Percentiles rank a stretch among this genome's conserved stretches.
phyloP scores from a whole-genome alignment of 64 coral and sea anemone genomes.

The Montipora foliosa region DNA sequence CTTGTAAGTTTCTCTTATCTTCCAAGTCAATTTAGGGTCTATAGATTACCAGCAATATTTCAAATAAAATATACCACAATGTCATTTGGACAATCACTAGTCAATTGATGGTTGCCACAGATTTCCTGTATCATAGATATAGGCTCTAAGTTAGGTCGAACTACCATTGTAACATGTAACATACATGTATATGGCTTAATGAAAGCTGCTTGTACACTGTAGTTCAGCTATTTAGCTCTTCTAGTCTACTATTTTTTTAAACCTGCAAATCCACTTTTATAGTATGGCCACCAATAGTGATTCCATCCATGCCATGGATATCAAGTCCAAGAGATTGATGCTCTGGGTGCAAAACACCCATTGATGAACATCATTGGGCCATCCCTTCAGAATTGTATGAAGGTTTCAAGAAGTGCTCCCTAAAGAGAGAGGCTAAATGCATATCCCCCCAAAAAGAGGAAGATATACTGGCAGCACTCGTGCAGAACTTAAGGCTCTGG shows the following conservation, averaged over 20 bases:
- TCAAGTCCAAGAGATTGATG: background rate
- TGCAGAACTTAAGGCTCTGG: background rate
- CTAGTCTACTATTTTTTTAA: background rate
- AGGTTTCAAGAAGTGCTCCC: background rate
- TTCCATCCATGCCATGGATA: background rate
- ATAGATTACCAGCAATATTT: background rate
- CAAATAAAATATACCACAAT: background rate
- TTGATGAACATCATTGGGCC: background rate
- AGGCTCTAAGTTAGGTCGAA: too few relatives aligned
- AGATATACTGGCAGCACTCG: background rate
- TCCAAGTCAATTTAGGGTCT: background rate
- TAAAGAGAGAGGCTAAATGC: background rate
- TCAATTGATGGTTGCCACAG: background rate
- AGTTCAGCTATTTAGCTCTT: background rate
- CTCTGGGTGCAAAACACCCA: background rate
- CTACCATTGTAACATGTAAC: too few relatives aligned
- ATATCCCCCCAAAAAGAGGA: background rate
- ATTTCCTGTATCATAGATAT: too few relatives aligned
- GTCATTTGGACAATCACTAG: background rate
- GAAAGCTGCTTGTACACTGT: background rate
- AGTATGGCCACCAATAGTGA: background rate
- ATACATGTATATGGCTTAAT: background rate
- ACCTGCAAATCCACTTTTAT: background rate
- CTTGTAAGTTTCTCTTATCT: background rate
- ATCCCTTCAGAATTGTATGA: constrained; percentile 8